Percentiles rank a stretch among this genome's conserved stretches.
These are phyloP conservation scores for Parotia lawesii DNA, from an alignment of 2,113 vertebrate genomes.

Conservation along the genomic window DNA sequence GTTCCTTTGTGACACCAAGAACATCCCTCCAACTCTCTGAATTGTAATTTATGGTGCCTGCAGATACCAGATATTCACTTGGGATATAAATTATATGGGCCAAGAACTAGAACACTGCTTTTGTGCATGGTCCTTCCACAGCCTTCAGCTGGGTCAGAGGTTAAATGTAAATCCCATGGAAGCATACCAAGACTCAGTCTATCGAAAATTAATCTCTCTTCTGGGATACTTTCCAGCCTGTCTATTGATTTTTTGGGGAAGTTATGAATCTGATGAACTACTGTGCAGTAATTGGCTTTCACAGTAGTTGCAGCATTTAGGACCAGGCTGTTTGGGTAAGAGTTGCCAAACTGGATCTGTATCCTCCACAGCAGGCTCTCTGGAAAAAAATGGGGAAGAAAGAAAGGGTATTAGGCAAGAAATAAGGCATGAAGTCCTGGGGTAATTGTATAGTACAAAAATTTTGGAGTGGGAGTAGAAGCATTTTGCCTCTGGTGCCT, in stretches of 20 bases:
- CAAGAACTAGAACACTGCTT: background rate
- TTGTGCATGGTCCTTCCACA: background rate
- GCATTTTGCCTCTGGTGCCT: background rate
- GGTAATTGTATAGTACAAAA: background rate
- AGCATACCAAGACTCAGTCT: background rate
- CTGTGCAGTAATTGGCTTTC: background rate
- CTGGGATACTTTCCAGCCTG: background rate
- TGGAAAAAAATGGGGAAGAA: background rate
- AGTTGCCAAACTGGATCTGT: background rate
- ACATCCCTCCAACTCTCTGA: background rate
- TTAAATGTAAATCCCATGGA: background rate
- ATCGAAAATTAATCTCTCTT: background rate
- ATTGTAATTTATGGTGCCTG: background rate
- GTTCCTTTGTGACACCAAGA: background rate
- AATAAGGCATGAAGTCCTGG: background rate
- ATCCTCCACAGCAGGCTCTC: background rate
- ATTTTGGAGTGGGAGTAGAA: background rate
- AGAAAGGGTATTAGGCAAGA: background rate
- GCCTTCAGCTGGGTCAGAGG: background rate
- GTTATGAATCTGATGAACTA: background rate
- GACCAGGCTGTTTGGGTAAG: background rate
- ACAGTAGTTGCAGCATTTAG: background rate
- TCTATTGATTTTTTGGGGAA: background rate
- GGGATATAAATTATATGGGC: background rate
- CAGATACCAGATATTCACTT: background rate